A percentile compares a stretch with the other conserved stretches of the same genome.
Evolutionary conservation across 2,888 invertebrate species (phyloP).

Genomic region (Tricholauxania praeusta): DNA sequence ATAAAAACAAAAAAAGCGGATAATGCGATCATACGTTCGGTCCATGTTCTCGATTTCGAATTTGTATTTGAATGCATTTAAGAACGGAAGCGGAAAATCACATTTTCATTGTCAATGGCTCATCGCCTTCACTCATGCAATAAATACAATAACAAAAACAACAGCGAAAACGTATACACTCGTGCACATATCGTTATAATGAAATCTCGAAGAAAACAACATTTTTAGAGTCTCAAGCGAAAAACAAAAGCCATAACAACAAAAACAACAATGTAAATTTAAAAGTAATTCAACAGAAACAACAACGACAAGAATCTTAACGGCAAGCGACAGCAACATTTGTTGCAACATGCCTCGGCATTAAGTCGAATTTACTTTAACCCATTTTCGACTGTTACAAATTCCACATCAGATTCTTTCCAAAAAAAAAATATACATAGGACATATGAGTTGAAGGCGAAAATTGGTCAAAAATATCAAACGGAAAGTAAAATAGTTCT

Average conservation of each 20-base stretch:
- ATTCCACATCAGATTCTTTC: no score
- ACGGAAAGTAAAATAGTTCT: no score
- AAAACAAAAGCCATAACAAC: not conserved
- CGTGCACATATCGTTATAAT: slow-evolving; percentile 34
- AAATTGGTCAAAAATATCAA: no score
- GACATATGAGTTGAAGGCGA: no score
- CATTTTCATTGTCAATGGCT: slow-evolving; percentile 31
- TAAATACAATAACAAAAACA: slow-evolving; percentile 14
- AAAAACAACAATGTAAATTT: not conserved
- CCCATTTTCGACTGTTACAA: no score
- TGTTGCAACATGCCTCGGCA: slow-evolving; percentile 23
- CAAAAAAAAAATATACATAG: no score
- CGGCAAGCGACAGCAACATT: slow-evolving; percentile 19
- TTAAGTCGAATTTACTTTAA: no score
- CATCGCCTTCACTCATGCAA: slow-evolving; percentile 24
- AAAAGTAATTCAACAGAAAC: slow-evolving; percentile 10
- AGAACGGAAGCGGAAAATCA: slow-evolving; percentile 27
- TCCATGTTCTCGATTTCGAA: slow-evolving; percentile 6
- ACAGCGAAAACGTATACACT: slow-evolving; percentile 42
- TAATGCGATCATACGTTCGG: not conserved
- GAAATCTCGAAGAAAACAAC: not conserved
- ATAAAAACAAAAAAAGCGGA: slow-evolving; percentile 30
- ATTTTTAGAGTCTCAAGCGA: not conserved
- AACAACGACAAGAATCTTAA: slow-evolving; percentile 14
- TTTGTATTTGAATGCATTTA: slow-evolving; percentile 24